phyloP scores from a whole-genome alignment of 2,888 invertebrate species.

The Cephus pulcher region DNA sequence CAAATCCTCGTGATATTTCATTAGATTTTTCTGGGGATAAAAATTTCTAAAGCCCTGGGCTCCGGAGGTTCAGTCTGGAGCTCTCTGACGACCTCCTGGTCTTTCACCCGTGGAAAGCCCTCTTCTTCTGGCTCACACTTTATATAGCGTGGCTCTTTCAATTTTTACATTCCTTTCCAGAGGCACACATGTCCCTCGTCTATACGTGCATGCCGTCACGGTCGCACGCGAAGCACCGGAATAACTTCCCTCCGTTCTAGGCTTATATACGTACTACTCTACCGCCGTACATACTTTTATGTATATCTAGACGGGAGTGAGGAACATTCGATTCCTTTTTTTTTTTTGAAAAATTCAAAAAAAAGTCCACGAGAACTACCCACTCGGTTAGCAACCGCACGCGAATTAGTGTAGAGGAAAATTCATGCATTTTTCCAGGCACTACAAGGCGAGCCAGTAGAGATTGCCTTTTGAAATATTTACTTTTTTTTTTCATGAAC shows the following conservation, averaged over 20 bases:
- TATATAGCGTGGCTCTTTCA: conserved; percentile 30
- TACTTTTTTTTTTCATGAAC: not conserved
- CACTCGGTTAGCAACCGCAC: not conserved
- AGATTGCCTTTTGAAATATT: not conserved
- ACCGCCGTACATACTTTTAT: not conserved
- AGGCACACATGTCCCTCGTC: conserved; percentile 20
- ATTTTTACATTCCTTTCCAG: conserved; percentile 35
- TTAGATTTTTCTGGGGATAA: not conserved
- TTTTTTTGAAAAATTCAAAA: not conserved
- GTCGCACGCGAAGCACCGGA: conserved; percentile 26
- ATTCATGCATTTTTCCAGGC: not conserved
- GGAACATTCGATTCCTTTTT: not conserved
- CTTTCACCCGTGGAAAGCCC: not conserved
- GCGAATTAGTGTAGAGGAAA: not conserved
- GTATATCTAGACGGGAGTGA: not conserved
- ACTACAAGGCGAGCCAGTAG: not conserved
- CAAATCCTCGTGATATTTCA: not conserved
- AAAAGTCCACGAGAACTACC: not conserved
- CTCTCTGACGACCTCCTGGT: not conserved
- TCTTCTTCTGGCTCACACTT: conserved; percentile 19
- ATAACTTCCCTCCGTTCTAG: conserved; percentile 30
- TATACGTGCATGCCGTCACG: not conserved
- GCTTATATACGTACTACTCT: not conserved
- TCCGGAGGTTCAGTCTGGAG: not conserved
- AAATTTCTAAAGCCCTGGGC: not conserved